These are phyloP conservation scores for Xenopus petersii DNA, from an alignment of 2,797 vertebrate species.

Conservation along the genomic window DNA sequence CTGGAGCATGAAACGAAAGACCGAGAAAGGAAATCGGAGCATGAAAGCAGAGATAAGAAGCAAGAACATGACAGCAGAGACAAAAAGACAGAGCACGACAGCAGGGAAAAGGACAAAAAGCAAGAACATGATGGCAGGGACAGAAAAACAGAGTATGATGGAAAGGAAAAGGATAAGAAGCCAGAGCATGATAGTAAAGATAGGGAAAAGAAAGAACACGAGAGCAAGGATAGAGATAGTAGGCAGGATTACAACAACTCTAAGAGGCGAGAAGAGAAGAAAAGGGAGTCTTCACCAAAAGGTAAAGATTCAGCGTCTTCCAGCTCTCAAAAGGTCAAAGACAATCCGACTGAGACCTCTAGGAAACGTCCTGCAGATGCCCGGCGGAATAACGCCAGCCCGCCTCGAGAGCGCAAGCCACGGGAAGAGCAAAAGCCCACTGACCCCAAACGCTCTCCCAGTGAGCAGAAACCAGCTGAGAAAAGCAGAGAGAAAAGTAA, in stretches of 20 bases:
- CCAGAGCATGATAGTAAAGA: conserved; percentile 32
- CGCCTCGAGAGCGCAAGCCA: conserved; percentile 64
- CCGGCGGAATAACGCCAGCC: conserved; percentile 67
- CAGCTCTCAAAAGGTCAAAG: conserved; percentile 63
- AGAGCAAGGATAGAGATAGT: conserved; percentile 14
- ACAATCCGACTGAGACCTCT: conserved; percentile 59
- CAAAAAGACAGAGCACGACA: conserved; percentile 58
- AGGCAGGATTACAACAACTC: conserved; percentile 56
- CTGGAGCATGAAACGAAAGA: conserved; percentile 35
- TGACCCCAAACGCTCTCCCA: conserved; percentile 57
- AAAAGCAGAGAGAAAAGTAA: conserved; percentile 59
- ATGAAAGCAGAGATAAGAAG: background rate
- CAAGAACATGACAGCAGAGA: conserved; percentile 51
- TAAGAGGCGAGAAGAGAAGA: conserved; percentile 75
- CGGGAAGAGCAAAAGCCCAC: conserved; percentile 62
- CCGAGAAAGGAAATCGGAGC: conserved; percentile 13
- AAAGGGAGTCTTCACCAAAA: conserved; percentile 68
- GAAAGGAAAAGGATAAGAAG: background rate
- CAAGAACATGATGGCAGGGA: conserved; percentile 51
- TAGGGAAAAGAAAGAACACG: conserved; percentile 3
- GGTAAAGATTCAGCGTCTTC: conserved; percentile 61
- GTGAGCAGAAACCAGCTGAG: conserved; percentile 66
- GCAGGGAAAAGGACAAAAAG: conserved; percentile 65
- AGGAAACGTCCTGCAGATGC: conserved; percentile 65
- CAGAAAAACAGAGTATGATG: conserved; percentile 14